These are phyloP conservation scores for Nothobranchius kuhntae DNA, from an alignment of 2,113 vertebrate species.

Conservation along the genomic window DNA sequence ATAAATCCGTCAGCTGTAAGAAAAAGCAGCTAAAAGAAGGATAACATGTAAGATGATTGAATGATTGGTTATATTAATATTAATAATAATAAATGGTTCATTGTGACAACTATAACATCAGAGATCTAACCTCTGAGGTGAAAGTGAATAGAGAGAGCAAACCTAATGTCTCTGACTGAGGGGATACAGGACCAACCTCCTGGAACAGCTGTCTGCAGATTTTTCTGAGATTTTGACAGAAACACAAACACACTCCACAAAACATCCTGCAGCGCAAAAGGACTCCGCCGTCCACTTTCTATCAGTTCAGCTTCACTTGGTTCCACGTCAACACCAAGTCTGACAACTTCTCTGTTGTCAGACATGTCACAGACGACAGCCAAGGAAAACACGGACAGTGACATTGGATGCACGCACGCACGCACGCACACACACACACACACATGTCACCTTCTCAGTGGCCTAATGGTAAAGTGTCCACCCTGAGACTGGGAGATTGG, in stretches of 20 bases:
- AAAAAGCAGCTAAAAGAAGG: too few species aligned
- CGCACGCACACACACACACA: not conserved
- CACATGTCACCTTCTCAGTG: too few species aligned
- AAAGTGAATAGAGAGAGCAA: too few species aligned
- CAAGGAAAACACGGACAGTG: constrained; percentile 7
- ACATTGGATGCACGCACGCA: constrained; percentile 3
- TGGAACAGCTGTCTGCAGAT: constrained; percentile 42
- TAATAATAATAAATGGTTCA: not conserved
- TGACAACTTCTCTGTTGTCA: constrained; percentile 28
- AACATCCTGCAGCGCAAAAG: constrained; percentile 35
- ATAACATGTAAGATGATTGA: too few species aligned
- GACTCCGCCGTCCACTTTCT: constrained; percentile 26
- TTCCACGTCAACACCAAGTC: constrained; percentile 16
- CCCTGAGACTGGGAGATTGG: too few species aligned
- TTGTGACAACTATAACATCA: too few species aligned
- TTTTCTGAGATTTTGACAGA: constrained; percentile 29
- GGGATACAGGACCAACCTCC: too few species aligned
- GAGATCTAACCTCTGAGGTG: too few species aligned
- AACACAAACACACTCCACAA: constrained; percentile 46
- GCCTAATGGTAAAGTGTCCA: too few species aligned
- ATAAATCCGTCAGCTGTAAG: too few species aligned
- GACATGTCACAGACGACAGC: constrained; percentile 5
- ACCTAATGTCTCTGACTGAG: too few species aligned
- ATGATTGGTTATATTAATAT: too few species aligned
- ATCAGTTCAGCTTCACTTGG: constrained; percentile 19